Percentiles rank a stretch among this genome's conserved stretches.
phyloP scores from a whole-genome alignment of 1,140 invertebrate species.

The Conus betulinus region DNA sequence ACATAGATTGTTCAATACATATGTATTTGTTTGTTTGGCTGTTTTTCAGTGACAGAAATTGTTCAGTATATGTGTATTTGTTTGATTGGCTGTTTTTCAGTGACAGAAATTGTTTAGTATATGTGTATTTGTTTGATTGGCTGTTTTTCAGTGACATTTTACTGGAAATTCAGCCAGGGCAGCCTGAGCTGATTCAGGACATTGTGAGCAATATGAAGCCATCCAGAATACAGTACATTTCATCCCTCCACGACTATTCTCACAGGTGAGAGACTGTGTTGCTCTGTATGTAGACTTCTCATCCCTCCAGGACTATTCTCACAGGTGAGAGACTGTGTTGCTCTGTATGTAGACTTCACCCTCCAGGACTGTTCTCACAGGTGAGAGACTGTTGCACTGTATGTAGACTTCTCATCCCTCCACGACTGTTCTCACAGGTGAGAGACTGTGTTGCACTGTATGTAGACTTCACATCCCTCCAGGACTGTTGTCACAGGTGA shows the following conservation, averaged over 20 bases:
- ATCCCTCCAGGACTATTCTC: neutral
- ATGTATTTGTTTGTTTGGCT: too few relatives aligned
- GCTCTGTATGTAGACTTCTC: too few relatives aligned
- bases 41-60: too few relatives aligned
- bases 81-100: too few relatives aligned
- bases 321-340: too few relatives aligned
- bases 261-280: neutral
- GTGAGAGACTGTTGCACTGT: neutral
- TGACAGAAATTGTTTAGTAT: neutral
- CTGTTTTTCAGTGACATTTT: constrained; percentile 18
- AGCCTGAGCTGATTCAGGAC: neutral
- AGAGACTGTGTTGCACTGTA: too few relatives aligned
- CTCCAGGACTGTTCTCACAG: neutral
- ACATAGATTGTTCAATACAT: too few relatives aligned
- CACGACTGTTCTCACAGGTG: too few relatives aligned
- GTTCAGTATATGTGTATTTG: too few relatives aligned
- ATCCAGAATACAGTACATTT: neutral
- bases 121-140: neutral
- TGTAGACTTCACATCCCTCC: neutral
- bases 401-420: too few relatives aligned
- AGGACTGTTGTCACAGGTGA: neutral
- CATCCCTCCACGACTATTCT: neutral
- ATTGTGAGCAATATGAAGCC: neutral
- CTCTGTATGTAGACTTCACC: neutral
- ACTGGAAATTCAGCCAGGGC: constrained; percentile 14